phyloP scores from a whole-genome alignment of 2,888 invertebrate species.

The Nemoura dubitans region DNA sequence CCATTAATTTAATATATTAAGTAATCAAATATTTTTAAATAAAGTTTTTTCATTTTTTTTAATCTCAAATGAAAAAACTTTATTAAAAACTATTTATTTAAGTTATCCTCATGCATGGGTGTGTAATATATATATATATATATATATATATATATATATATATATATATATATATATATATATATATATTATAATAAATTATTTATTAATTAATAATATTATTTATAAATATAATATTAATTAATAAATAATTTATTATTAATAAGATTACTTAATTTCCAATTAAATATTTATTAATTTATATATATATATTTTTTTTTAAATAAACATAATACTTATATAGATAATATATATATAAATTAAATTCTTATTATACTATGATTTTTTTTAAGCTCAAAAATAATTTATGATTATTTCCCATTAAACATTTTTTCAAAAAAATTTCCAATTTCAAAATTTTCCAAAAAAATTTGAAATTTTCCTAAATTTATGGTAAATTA shows the following conservation, averaged over 20 bases:
- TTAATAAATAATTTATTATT: slow-evolving; percentile 50
- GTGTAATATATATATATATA: too few species aligned
- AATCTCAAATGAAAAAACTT: slow-evolving; percentile 52
- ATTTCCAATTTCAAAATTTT: slow-evolving; percentile 48
- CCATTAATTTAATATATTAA: too few species aligned
- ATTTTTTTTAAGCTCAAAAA: neutral
- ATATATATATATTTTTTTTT: neutral
- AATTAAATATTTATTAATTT: neutral
- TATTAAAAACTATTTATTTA: slow-evolving; percentile 46
- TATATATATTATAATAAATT: slow-evolving; percentile 49
- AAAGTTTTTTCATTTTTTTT: slow-evolving; percentile 53
- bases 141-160: neutral
- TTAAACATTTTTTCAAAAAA: neutral
- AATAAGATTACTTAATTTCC: slow-evolving; percentile 52
- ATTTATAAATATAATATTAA: slow-evolving; percentile 51
- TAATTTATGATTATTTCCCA: neutral
- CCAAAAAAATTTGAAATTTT: slow-evolving; percentile 51
- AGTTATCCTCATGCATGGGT: neutral
- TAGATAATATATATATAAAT: slow-evolving; percentile 54
- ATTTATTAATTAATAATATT: slow-evolving; percentile 53
- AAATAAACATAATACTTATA: slow-evolving; percentile 50
- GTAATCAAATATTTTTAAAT: neutral
- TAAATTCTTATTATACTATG: slow-evolving; percentile 52
- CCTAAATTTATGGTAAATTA: slow-evolving; percentile 30
- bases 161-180: slow-evolving; percentile 45